Conservation (phyloP, 2,888 invertebrate species). For the Eupithecia centaureata region DNA sequence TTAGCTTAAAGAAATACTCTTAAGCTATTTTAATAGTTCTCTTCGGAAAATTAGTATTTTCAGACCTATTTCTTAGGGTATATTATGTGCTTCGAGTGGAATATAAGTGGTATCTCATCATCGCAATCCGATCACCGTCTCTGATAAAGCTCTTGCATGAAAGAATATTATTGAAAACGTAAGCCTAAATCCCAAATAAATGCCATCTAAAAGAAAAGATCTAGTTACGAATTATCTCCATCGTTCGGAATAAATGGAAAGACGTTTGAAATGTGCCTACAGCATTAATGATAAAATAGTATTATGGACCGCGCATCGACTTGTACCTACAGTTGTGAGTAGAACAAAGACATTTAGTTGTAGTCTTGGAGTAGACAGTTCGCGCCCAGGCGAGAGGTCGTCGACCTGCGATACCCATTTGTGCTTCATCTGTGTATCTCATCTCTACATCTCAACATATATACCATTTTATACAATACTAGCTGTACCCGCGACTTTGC, state of each 20-base stretch:
- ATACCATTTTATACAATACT: background rate
- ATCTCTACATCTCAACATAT: background rate
- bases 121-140: background rate
- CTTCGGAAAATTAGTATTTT: background rate
- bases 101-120: background rate
- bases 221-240: background rate
- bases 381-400: conserved; percentile 36
- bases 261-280: background rate
- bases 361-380: conserved; percentile 31
- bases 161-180: background rate
- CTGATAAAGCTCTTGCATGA: background rate
- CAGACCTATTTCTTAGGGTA: background rate
- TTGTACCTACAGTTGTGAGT: conserved; percentile 32
- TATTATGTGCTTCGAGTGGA: background rate
- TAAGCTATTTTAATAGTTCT: conserved; percentile 10
- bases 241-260: conserved; percentile 1
- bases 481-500: too few relatives aligned
- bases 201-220: background rate
- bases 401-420: conserved; percentile 33
- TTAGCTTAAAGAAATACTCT: background rate
- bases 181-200: background rate
- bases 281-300: conserved; percentile 32
- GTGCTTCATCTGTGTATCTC: conserved; percentile 31
- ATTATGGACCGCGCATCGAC: conserved; percentile 28
- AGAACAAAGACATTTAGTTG: conserved; percentile 36